A percentile compares a stretch with the other conserved stretches of the same genome.
Conservation (phyloP, 1,140 invertebrate species). For the Drosophila pruinosa region DNA sequence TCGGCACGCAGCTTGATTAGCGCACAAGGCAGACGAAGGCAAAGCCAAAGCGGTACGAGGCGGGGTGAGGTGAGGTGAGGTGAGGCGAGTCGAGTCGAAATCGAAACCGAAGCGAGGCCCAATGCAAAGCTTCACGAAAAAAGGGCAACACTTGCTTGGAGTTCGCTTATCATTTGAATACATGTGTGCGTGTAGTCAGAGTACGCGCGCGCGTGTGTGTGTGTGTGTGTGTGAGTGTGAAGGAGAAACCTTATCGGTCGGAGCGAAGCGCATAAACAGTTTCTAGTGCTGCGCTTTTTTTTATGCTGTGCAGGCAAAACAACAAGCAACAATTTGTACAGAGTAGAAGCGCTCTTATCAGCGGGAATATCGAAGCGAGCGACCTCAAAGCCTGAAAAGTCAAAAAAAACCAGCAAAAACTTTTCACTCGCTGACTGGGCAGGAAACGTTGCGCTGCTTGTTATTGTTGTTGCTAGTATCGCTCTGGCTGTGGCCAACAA, state of each 20-base stretch:
- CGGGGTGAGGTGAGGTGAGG: not conserved
- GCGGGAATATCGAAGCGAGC: conserved; percentile 12
- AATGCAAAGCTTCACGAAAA: conserved; percentile 36
- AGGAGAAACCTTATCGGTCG: conserved; percentile 35
- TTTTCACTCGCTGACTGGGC: conserved; percentile 60
- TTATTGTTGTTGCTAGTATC: conserved; percentile 39
- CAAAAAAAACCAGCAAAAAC: conserved; percentile 41
- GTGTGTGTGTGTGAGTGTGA: conserved; percentile 3
- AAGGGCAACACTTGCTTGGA: conserved; percentile 24
- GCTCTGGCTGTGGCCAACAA: conserved; percentile 11
- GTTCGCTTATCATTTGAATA: conserved; percentile 25
- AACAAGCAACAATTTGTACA: conserved; percentile 46
- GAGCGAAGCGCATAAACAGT: conserved; percentile 21
- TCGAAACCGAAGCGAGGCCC: conserved; percentile 22
- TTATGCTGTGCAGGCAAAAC: conserved; percentile 35
- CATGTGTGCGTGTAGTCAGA: not conserved
- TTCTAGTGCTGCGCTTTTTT: conserved; percentile 17
- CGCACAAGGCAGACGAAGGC: conserved; percentile 9
- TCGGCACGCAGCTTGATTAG: conserved; percentile 59
- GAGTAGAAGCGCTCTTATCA: conserved; percentile 55
- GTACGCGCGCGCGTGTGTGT: not conserved
- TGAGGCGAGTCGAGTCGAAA: conserved; percentile 20
- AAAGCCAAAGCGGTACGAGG: not conserved
- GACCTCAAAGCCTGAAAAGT: conserved; percentile 69
- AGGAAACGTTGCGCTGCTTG: conserved; percentile 61